Evolutionary conservation across 2,797 vertebrate species (phyloP).

Genomic region (Aulostomus chinensis): DNA sequence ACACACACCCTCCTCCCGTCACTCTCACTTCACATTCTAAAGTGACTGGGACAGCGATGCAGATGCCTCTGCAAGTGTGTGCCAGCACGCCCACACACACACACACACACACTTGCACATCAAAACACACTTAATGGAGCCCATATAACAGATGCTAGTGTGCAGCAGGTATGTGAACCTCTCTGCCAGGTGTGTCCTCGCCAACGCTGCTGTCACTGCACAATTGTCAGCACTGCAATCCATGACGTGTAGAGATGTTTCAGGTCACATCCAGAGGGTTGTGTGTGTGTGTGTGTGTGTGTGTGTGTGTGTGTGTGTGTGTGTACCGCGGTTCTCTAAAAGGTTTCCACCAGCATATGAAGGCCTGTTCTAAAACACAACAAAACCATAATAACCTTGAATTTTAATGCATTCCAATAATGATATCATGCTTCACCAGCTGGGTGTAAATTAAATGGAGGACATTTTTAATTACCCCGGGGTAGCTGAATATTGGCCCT

Average conservation of each 20-base stretch:
- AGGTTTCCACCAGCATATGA: slow-evolving; percentile 31
- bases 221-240: slow-evolving; percentile 24
- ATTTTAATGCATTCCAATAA: slow-evolving; percentile 67
- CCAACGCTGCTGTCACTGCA: slow-evolving; percentile 69
- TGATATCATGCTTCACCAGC: slow-evolving; percentile 70
- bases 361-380: slow-evolving; percentile 46
- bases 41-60: slow-evolving; percentile 29
- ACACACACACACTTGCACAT: slow-evolving; percentile 41
- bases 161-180: slow-evolving; percentile 42
- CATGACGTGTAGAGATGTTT: slow-evolving; percentile 44
- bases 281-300: too few relatives aligned
- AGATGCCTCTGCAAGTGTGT: slow-evolving; percentile 10
- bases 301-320: too few relatives aligned
- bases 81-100: too few relatives aligned
- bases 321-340: slow-evolving; percentile 25
- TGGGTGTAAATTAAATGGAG: slow-evolving; percentile 65
- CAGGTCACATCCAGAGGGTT: slow-evolving; percentile 55
- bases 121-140: slow-evolving; percentile 39
- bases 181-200: slow-evolving; percentile 64
- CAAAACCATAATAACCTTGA: slow-evolving; percentile 66
- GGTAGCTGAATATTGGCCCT: slow-evolving; percentile 60
- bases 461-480: slow-evolving; percentile 72
- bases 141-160: slow-evolving; percentile 44
- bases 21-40: slow-evolving; percentile 25
- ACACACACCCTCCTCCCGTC: background rate